These are phyloP conservation scores for Indicator maculatus DNA, from an alignment of 2,113 vertebrate species.

Conservation along the genomic window DNA sequence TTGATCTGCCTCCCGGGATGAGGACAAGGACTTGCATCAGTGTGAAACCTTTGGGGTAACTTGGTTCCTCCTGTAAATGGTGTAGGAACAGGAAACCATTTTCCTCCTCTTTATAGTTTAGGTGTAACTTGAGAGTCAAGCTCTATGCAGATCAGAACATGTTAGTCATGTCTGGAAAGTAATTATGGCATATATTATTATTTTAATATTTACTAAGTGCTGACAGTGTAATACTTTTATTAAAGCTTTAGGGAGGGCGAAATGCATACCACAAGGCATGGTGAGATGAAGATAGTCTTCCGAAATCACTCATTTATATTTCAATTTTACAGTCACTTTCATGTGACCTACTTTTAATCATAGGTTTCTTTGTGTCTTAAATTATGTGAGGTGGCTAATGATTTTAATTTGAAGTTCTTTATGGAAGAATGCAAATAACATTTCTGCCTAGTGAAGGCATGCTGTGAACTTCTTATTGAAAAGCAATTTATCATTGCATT, in stretches of 20 bases:
- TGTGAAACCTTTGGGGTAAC: not conserved
- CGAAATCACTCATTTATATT: constrained; percentile 33
- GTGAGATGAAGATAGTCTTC: constrained; percentile 20
- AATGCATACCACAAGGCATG: not conserved
- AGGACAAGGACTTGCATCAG: not conserved
- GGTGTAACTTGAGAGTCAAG: constrained; percentile 37
- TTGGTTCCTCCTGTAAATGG: not conserved
- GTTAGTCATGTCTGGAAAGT: constrained; percentile 53
- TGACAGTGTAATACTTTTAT: constrained; percentile 34
- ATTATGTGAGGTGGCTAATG: constrained; percentile 16
- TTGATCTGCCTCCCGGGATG: not conserved
- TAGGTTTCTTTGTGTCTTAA: constrained; percentile 11
- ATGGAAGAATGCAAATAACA: constrained; percentile 56
- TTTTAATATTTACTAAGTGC: constrained; percentile 63
- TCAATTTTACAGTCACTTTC: constrained; percentile 15
- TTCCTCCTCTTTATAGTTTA: not conserved
- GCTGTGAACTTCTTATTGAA: constrained; percentile 21
- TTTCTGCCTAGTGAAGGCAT: constrained; percentile 49
- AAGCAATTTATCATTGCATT: constrained; percentile 27
- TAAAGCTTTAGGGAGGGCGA: constrained; percentile 45
- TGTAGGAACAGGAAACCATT: constrained; percentile 32
- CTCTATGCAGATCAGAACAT: constrained; percentile 41
- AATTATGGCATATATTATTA: constrained; percentile 53
- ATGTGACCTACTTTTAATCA: constrained; percentile 42
- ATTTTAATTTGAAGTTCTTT: constrained; percentile 48